These are phyloP conservation scores for Harpagoxenus sublaevis DNA, from an alignment of 2,888 invertebrate genomes.

Conservation along the genomic window DNA sequence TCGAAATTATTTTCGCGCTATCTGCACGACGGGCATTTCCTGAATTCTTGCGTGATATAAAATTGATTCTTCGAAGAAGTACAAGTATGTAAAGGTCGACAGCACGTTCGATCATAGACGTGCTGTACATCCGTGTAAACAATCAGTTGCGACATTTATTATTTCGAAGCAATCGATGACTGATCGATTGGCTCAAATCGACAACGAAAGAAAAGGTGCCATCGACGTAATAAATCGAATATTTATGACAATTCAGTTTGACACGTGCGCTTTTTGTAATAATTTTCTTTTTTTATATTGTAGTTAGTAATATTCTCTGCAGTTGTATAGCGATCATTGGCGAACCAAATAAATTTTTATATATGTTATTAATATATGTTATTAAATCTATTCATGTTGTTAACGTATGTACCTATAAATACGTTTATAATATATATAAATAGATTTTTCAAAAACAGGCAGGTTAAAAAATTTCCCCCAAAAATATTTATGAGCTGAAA, in stretches of 20 bases:
- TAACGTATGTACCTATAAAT: no score
- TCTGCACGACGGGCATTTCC: no score
- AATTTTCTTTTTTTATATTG: not conserved
- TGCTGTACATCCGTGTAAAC: conserved; percentile 22
- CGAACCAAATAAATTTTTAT: not conserved
- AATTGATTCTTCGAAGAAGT: not conserved
- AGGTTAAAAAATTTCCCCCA: not conserved
- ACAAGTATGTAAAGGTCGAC: not conserved
- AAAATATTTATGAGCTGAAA: not conserved
- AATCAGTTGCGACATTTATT: conserved; percentile 40
- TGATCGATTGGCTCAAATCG: not conserved
- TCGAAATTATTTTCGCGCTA: conserved; percentile 9
- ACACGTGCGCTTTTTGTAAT: conserved; percentile 7
- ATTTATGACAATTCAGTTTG: conserved; percentile 12
- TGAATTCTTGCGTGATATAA: not conserved
- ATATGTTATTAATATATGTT: no score
- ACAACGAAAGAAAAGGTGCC: not conserved
- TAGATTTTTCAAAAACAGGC: not conserved
- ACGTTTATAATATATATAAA: not conserved
- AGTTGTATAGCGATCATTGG: not conserved
- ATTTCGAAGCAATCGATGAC: conserved; percentile 43
- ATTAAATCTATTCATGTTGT: no score
- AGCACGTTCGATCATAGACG: conserved; percentile 8
- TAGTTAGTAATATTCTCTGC: not conserved
- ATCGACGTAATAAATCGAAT: conserved; percentile 18